Evolutionary conservation across 2,888 invertebrate genomes (phyloP), one percentile per base, ranked within the genome.

Genomic region (Eupithecia centaureata): DNA sequence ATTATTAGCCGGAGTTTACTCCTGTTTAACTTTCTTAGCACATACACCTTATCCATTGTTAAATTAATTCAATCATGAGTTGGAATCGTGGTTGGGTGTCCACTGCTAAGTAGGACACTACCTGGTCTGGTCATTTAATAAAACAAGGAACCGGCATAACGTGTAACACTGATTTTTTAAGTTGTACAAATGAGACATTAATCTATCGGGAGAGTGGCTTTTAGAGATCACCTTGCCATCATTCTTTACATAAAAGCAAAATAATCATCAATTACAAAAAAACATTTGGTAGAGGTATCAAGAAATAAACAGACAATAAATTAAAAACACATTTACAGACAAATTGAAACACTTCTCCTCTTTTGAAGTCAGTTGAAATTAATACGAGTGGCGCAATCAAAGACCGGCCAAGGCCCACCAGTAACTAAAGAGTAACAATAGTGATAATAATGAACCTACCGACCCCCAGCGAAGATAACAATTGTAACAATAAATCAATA

Each of bases 401-500:
- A 38, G 42, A 18, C 18, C 18, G 42, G 42, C 42, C 18, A 42
- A 42, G 42, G 42, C 3, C 42, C 42, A 38, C n/a, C n/a, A n/a
- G 38, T 38, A n/a, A n/a, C n/a, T n/a, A 7, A 3, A 38, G 8
- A 38, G n/a, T n/a, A 30, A 25, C 52, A 35, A 25, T 54, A n/a
- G 27, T 65, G 1, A 47, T 52, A 52, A n/a, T 28, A 54, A 54
- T 54, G 25, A 54, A 38, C 25, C 58, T 52, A 35, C 18, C 5
- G 30, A 56, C 22, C 30, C 30, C 30, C 32, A 10, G 5, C 32
- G 22, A 57, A 22, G 5, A 57, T 60, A 47, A 57, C 27, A 57
- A 32, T 51, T 47, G 13, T 60, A 58, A 61, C 38, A 68, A 63
- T 65, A 65, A 70, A 67, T 69, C 51, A 61, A 65, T 68, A 67